These are phyloP conservation scores for Zele albiditarsus DNA, from an alignment of 2,888 invertebrate genomes.

Conservation along the genomic window DNA sequence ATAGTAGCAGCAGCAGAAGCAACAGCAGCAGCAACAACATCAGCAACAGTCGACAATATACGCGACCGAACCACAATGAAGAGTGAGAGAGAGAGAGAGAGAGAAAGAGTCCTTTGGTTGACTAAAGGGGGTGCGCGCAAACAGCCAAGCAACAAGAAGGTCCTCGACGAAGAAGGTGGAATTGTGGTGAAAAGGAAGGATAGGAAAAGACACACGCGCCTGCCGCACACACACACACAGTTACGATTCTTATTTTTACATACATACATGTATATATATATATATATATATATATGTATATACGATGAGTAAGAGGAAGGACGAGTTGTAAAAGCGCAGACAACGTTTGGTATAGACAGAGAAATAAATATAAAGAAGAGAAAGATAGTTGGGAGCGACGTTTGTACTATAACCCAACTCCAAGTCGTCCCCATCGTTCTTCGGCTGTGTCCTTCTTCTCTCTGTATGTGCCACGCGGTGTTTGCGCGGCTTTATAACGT, in stretches of 20 bases:
- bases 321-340: conserved; percentile 10
- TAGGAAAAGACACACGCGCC: neutral
- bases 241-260: neutral
- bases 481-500: conserved; percentile 65
- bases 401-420: conserved; percentile 62
- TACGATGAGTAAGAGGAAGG: conserved; percentile 1
- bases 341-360: conserved; percentile 2
- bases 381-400: conserved; percentile 49
- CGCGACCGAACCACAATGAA: conserved; percentile 16
- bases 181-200: neutral
- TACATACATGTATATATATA: neutral
- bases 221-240: neutral
- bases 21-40: conserved; percentile 14
- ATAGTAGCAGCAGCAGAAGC: conserved; percentile 19
- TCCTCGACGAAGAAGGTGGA: conserved; percentile 4
- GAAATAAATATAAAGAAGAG: conserved; percentile 6
- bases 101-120: conserved; percentile 1
- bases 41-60: conserved; percentile 35
- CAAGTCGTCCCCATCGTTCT: conserved; percentile 49
- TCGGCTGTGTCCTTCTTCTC: conserved; percentile 57
- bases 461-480: conserved; percentile 64
- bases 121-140: conserved; percentile 11
- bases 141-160: conserved; percentile 31
- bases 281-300: neutral
- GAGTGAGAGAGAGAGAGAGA: conserved; percentile 41